Base-by-base conservation (phyloP, 2,113 vertebrate species). In the Ictalurus punctatus region DNA sequence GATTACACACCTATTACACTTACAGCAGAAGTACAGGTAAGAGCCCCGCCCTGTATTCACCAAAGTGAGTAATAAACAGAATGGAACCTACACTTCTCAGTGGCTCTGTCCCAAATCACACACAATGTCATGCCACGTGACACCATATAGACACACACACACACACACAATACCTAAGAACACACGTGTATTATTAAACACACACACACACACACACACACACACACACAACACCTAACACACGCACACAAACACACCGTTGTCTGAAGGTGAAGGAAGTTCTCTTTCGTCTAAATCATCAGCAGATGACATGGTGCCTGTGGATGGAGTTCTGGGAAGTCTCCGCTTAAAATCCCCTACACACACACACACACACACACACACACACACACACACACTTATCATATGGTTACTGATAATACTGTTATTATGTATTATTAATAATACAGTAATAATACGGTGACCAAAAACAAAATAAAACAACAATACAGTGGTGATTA, bases 241-340 rank as follows among this genome's bases (percentile, higher is more conserved):
- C 69, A 81, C n/a, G 34, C 69, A 48, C 48, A 54, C 54, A n/a
- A n/a, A 76, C 87, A 54, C 27, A 99, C 98, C 98, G 87, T 97
- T 97, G 92, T 99, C 97, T 90, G 96, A 98, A 85, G 97, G 97
- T 34, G 97, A 98, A 0, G 96, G 97, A 19, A 96, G 97, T 84
- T 99, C 98, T 91, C 98, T 95, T 89, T 99, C 98, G 92, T 99
- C 98, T n/a, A 99, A 95, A 93, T 99, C 98, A 88, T 99, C 98
- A 6, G 98, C 97, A 88, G 98, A 99, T 74, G 98, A 99, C 98
- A 99, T 99, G 21, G 98, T 99, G 81, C 98, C 98, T 54, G 97
- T 98, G 88, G 98, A 99, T 13, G 98, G 98, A 80, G 98, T 99
- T 92, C 98, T 96, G 56, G 97, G 98, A 90, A 99, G 96, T 83